Base-by-base conservation (phyloP, 2,888 invertebrate species). In the Dichetophora obliterata region DNA sequence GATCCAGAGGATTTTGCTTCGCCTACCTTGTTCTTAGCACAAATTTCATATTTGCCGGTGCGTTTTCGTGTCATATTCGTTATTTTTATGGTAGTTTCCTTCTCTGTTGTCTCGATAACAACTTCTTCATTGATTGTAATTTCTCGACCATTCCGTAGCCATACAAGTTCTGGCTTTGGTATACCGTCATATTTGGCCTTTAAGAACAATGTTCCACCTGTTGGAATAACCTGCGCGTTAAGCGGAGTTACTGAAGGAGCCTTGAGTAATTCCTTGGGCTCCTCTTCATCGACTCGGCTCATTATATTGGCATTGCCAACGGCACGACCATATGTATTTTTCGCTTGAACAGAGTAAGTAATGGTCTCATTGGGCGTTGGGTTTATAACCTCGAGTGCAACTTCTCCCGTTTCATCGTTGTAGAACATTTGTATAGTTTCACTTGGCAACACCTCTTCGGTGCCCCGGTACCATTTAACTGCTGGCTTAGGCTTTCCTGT, bases 21-120 rank as follows among this genome's bases (percentile, higher is more conserved):
- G 14, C 96, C 94, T 65, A 92, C 93, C 77, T 92, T 91, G 89
- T 95, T 95, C 83, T 93, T 92, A n/a, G 95, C 93, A 34, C 94
- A 91, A 16, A 96, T 93, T 91, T 97, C 96, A 88, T 97, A 98
- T 89, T 96, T 96, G 37, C 98, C 98, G 78, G 92, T 92, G 86
- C 95, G 94, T 85, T 94, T 94, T 86, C 93, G 94, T 61, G 92
- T 92, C 83, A 92, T 91, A 80, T 94, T 93, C 52, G 91, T 90
- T 78, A 96, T 92, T 81, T 89, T 91, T 34, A 96, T 89, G 61
- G 90, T 91, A 0, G 95, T 94, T 79, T 90, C 92, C 65, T 91
- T 92, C 77, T 93, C 92, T 80, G 92, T 91, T 6, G 90, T 89
- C 74, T 86, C 84, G 71, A 95, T 92, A 52, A 90, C 87, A 78